These are phyloP conservation scores for Cremastobaeus sp. DNA, from an alignment of 2,888 invertebrate genomes.

Conservation along the genomic window DNA sequence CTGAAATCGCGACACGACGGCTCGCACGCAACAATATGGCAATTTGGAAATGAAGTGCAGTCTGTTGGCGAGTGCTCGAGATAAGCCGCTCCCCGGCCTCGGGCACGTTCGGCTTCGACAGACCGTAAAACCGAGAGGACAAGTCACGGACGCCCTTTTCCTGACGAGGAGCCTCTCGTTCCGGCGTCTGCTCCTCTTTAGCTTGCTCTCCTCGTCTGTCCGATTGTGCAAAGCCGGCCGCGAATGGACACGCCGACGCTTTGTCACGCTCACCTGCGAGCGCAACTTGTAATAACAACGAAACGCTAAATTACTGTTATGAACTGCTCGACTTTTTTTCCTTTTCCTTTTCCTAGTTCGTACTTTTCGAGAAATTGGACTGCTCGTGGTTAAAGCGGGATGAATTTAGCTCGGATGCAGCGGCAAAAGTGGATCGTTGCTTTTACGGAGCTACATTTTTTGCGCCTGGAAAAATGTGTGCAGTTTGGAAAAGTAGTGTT, in stretches of 20 bases:
- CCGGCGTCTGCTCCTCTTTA: slow-evolving; percentile 63
- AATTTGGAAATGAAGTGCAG: slow-evolving; percentile 30
- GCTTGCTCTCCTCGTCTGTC: not conserved
- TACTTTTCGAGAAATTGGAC: slow-evolving; percentile 7
- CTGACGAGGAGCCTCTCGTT: slow-evolving; percentile 64
- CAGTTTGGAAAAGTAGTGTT: not conserved
- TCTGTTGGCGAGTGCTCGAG: slow-evolving; percentile 16
- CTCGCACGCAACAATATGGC: slow-evolving; percentile 28
- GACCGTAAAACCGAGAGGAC: slow-evolving; percentile 73
- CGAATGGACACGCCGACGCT: slow-evolving; percentile 16
- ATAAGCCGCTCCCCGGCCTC: slow-evolving; percentile 62
- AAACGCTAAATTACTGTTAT: slow-evolving; percentile 27
- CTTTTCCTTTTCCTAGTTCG: not conserved
- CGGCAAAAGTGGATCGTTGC: slow-evolving; percentile 2
- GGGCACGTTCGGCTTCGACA: too few species aligned
- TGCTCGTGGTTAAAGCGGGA: not conserved
- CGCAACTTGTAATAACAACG: slow-evolving; percentile 28
- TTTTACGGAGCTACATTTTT: not conserved
- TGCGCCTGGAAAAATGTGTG: not conserved
- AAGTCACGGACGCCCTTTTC: slow-evolving; percentile 64
- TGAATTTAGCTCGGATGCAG: not conserved
- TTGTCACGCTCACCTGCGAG: slow-evolving; percentile 34
- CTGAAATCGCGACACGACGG: slow-evolving; percentile 37
- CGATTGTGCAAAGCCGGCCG: slow-evolving; percentile 18
- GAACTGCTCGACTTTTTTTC: slow-evolving; percentile 3